Evolutionary conservation across 2,113 vertebrate genomes (phyloP).

Genomic region (Tachysurus vachellii): DNA sequence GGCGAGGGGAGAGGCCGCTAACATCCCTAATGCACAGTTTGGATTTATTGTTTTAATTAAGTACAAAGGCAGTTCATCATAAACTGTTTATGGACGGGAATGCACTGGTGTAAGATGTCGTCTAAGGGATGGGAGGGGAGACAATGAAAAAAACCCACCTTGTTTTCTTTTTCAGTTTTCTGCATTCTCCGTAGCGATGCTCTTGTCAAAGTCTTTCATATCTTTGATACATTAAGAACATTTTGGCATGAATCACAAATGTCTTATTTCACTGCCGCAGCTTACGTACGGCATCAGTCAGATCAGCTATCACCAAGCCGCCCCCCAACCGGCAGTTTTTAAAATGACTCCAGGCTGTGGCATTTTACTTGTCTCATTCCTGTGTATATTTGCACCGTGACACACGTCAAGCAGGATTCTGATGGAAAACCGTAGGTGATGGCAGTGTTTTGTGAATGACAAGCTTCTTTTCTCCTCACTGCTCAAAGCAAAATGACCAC

Average conservation of each 20-base stretch:
- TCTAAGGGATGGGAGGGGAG: constrained; percentile 55
- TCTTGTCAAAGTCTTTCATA: constrained; percentile 90
- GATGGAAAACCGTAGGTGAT: constrained; percentile 40
- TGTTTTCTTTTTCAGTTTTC: constrained; percentile 84
- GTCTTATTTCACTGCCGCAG: constrained; percentile 48
- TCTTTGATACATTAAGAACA: constrained; percentile 62
- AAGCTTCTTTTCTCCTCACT: constrained; percentile 11
- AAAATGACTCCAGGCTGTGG: constrained; percentile 50
- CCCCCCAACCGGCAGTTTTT: constrained; percentile 39
- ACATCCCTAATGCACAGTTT: constrained; percentile 79
- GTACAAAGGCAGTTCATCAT: constrained; percentile 87
- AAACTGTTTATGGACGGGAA: constrained; percentile 85
- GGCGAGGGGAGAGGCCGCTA: constrained; percentile 24
- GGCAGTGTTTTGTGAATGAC: constrained; percentile 38
- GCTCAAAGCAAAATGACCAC: constrained; percentile 35
- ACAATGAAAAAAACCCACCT: constrained; percentile 10
- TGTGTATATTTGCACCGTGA: constrained; percentile 35
- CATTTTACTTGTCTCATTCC: constrained; percentile 51
- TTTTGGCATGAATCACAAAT: constrained; percentile 51
- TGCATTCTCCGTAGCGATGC: constrained; percentile 49
- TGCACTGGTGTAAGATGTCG: constrained; percentile 80
- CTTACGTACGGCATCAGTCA: constrained; percentile 30
- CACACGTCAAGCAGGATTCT: constrained; percentile 25
- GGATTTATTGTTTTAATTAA: constrained; percentile 97
- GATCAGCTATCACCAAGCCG: constrained; percentile 19